Conservation (phyloP, 2,888 invertebrate genomes). For the Cephus runcator region DNA sequence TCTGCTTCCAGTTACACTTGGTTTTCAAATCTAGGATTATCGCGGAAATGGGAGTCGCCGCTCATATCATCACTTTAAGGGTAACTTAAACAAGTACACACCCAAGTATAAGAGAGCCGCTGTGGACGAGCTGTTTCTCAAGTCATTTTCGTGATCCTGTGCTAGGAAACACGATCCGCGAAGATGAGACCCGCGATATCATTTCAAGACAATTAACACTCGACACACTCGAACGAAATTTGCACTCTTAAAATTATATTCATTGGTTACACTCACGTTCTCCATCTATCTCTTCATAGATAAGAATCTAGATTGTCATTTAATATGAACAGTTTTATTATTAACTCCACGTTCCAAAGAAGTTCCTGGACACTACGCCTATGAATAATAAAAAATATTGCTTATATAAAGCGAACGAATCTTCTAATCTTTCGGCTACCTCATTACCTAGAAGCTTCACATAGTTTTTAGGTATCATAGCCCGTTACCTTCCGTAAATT, state of each 20-base stretch:
- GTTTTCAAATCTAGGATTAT: constrained; percentile 12
- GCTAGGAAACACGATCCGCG: not conserved
- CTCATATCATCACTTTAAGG: not conserved
- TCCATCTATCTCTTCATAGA: not conserved
- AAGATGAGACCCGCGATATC: not conserved
- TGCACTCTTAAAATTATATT: not conserved
- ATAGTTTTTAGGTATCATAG: not conserved
- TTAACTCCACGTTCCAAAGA: not conserved
- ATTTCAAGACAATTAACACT: not conserved
- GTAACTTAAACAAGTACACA: not conserved
- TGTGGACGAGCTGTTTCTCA: not conserved
- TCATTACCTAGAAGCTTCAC: not conserved
- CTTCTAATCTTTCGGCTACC: not conserved
- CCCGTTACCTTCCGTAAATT: not conserved
- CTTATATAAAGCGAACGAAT: not conserved
- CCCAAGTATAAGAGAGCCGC: not conserved
- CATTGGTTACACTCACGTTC: not conserved
- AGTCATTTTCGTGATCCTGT: not conserved
- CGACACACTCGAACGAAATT: not conserved
- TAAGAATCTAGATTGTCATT: not conserved
- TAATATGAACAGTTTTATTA: not conserved
- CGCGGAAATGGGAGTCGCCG: not conserved
- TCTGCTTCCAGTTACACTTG: constrained; percentile 6
- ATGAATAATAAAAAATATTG: not conserved
- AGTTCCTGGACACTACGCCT: not conserved